These are phyloP conservation scores for Xanthia togata DNA, from an alignment of 2,888 invertebrate species.

Conservation along the genomic window DNA sequence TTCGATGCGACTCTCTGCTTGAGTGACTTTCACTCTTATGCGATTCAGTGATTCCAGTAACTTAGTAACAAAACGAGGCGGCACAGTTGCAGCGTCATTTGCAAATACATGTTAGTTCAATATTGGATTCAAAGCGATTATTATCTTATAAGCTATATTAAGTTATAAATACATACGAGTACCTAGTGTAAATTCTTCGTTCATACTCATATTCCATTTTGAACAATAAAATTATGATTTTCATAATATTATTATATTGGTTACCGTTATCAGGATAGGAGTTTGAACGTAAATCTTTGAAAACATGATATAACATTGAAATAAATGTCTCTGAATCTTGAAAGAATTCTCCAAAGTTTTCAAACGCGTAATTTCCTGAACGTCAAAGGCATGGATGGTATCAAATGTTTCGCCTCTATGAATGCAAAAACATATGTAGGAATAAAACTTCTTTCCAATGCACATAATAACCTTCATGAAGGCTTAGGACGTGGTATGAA, in stretches of 20 bases:
- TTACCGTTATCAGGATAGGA: too few species aligned
- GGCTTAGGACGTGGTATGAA: slow-evolving; percentile 10
- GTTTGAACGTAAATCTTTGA: neutral
- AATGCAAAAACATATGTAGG: slow-evolving; percentile 24
- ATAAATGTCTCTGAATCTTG: neutral
- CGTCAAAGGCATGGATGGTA: slow-evolving; percentile 17
- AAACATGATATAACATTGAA: neutral
- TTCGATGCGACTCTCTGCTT: too few species aligned
- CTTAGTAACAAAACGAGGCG: neutral
- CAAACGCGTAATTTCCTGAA: slow-evolving; percentile 23
- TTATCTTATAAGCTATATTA: neutral
- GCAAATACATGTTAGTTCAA: too few species aligned
- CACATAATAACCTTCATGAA: slow-evolving; percentile 18
- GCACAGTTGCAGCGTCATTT: too few species aligned
- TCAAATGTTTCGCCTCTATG: neutral
- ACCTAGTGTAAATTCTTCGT: neutral
- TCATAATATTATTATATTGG: neutral
- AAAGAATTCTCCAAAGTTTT: neutral
- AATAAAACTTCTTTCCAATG: slow-evolving; percentile 37
- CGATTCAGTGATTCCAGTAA: neutral
- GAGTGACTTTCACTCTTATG: neutral
- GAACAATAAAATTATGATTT: neutral
- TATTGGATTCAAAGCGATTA: neutral
- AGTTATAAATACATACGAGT: too few species aligned
- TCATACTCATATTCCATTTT: too few species aligned